Base-by-base conservation (phyloP, 1,140 invertebrate species). In the Lepidurus couesii region DNA sequence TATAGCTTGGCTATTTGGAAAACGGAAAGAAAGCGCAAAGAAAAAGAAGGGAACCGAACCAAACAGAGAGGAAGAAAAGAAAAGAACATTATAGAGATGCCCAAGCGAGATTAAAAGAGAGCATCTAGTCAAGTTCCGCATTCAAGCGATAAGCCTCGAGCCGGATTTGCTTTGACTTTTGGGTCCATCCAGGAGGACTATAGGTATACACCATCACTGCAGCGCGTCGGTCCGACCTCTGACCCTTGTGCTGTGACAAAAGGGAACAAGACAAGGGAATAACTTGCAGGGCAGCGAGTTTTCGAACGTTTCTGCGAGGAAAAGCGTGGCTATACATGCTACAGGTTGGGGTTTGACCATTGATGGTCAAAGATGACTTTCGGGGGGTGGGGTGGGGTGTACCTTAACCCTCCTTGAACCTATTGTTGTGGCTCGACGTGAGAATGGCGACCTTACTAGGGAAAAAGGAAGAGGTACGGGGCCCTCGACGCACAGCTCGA, bases 41-140 rank as follows among this genome's bases (percentile, higher is more conserved):
- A 21, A 9, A 65, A 1, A 21, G 53, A 65, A 65, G 8, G 6
- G n/a, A 65, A 65, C 21, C 21, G 53, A n/a, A n/a, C 21, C 13
- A 65, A 65, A 7, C 16, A 65, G 53, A 65, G 53, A 65, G 13
- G 7, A 16, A 65, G 53, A 16, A 21, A 65, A 65, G 8, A 21
- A 9, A 47, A 16, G 34, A 34, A 34, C 4, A 34, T 34, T 34
- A 65, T 13, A 21, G 53, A 65, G 53, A 65, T 65, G 53, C 13
- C 13, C 53, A 65, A 65, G 53, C 53, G 21, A 65, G 53, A 65
- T 65, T 65, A 65, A 65, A 65, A 65, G 53, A 65, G 53, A 65
- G 53, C 53, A 21, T 65, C 6, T 47, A 65, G 53, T 65, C 53
- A 7, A 65, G 53, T 65, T 65, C 53, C 53, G 53, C 53, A 16